Conservation (phyloP, 2,888 invertebrate genomes). For the Scotopteryx bipunctaria region DNA sequence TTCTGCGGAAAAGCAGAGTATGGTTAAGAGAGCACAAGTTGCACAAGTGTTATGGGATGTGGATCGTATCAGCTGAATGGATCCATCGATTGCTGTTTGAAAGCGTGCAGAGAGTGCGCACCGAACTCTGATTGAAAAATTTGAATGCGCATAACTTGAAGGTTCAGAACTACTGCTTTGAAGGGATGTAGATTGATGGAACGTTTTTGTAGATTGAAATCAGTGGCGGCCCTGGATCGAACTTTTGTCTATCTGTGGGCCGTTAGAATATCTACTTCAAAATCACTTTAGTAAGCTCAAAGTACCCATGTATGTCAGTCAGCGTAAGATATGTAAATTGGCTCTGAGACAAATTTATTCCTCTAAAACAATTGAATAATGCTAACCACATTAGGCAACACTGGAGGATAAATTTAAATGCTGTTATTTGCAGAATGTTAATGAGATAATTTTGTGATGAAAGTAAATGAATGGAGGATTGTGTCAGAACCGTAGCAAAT, state of each 20-base stretch:
- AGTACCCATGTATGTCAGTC: too few species aligned
- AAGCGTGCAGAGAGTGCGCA: constrained; percentile 5
- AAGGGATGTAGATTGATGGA: constrained; percentile 4
- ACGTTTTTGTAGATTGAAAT: constrained; percentile 1
- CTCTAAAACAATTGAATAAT: too few species aligned
- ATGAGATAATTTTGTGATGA: too few species aligned
- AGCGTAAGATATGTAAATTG: too few species aligned
- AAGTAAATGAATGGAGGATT: too few species aligned
- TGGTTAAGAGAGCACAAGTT: background rate
- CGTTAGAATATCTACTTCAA: background rate
- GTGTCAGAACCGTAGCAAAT: too few species aligned
- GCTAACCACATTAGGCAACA: too few species aligned
- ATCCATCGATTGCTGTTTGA: constrained; percentile 6
- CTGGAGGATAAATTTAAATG: too few species aligned
- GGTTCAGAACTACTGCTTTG: constrained; percentile 5
- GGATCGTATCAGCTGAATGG: constrained; percentile 17
- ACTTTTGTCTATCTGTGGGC: background rate
- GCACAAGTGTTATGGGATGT: constrained; percentile 1
- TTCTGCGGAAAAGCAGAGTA: background rate
- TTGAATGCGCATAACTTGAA: constrained; percentile 21
- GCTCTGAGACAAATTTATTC: too few species aligned
- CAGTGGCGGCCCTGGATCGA: background rate
- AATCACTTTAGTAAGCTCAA: too few species aligned
- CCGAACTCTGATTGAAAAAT: constrained; percentile 21
- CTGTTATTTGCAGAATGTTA: too few species aligned